Evolutionary conservation across 2,113 vertebrate species (phyloP), one percentile per base, ranked within the genome.

Genomic region (Ceyx melanurus): DNA sequence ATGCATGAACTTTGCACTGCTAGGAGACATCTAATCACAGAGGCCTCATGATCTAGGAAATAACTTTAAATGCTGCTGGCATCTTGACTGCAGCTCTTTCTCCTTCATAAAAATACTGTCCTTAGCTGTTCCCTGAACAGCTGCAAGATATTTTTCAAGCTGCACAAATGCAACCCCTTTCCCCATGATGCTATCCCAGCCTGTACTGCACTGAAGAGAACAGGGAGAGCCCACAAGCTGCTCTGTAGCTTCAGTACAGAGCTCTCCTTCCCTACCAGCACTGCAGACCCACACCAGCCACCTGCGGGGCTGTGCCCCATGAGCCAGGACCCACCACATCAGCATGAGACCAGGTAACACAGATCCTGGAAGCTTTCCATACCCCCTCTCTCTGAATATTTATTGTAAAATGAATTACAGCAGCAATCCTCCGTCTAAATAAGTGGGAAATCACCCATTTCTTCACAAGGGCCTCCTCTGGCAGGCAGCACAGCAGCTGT

Each of bases 291-390:
- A 0, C 71, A 33, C 4, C 4, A 11, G 46, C 17, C 51, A 66
- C 43, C 48, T 10, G 9, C 15, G 15, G 26, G 53, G 33, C 40
- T 23, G 31, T 1, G 0, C 17, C 4, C 1, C 53, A 12, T 0
- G 0, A 53, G 35, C n/a, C 66, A 85, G 64, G 45, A 84, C 57
- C 31, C 40, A 56, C 31, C 7, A 2, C 43, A 48, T 45, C 79
- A 50, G 11, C 35, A 31, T 0, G 28, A 83, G 77, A 57, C 40
- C 67, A 81, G 54, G 10, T 35, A 37, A 31, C 4, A 15, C 17
- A 51, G 43, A 48, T n/a, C 56, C 57, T 48, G 42, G 13, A 33
- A 66, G 62, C 19, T 64, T 61, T 58, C 71, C 3, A 1, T 25
- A 42, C 4, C 37, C 18, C 9, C 26, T 40, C 37, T 50, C 10